Evolutionary conservation across 2,888 invertebrate species (phyloP).

Genomic region (Tupiocoris notatus): DNA sequence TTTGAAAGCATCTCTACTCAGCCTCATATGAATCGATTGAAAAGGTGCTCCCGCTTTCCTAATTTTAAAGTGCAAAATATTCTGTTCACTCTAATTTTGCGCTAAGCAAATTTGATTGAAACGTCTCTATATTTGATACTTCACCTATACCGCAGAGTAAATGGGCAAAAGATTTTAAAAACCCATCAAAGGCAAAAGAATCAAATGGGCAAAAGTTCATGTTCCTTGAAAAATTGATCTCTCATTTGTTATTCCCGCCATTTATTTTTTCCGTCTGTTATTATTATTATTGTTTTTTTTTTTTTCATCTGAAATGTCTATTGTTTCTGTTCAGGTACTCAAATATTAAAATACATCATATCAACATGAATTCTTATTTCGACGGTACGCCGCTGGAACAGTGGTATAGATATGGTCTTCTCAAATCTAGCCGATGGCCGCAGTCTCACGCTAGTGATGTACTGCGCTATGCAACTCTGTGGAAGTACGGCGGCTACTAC

Average conservation of each 20-base stretch:
- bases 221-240: no score
- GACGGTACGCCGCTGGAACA: conserved; percentile 61
- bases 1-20: conserved; percentile 31
- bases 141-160: no score
- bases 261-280: neutral
- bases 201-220: no score
- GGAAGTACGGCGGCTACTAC: conserved; percentile 76
- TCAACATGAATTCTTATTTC: conserved; percentile 48
- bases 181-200: no score
- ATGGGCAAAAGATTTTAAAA: no score
- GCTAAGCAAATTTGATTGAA: no score
- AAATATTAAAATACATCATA: conserved; percentile 47
- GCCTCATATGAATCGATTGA: conserved; percentile 21
- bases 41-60: no score
- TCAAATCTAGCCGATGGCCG: conserved; percentile 60
- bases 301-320: neutral
- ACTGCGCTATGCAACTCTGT: conserved; percentile 65
- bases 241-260: no score
- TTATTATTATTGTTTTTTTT: neutral
- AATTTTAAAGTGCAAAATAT: no score
- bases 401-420: conserved; percentile 57
- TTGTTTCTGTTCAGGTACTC: no score
- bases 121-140: no score
- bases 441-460: conserved; percentile 65
- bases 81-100: no score